Conservation (phyloP, 2,888 invertebrate genomes). For the Phymatocera aterrima region DNA sequence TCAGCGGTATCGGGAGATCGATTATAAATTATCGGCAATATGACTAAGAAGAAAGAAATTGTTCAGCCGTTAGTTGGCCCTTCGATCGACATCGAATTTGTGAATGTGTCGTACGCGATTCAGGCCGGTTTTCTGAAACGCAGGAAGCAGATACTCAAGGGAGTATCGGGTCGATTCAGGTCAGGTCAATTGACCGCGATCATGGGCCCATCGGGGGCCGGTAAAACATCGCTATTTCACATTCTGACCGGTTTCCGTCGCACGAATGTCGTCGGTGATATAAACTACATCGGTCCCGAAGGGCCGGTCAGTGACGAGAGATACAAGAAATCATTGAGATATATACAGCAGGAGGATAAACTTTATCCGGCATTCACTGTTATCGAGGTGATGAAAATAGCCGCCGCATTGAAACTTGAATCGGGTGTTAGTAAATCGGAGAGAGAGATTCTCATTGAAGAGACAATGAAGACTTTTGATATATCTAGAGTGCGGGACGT, state of each 20-base stretch:
- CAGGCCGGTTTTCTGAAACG: not conserved
- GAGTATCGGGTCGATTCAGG: constrained; percentile 82
- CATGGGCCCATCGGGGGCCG: constrained; percentile 92
- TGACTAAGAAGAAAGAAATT: not conserved
- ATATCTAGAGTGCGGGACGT: constrained; percentile 83
- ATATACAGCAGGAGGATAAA: constrained; percentile 92
- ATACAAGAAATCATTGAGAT: constrained; percentile 86
- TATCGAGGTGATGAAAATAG: constrained; percentile 88
- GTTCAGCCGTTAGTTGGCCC: constrained; percentile 75
- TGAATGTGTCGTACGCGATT: constrained; percentile 81
- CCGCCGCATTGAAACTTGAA: constrained; percentile 87
- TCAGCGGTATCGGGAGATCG: too few relatives aligned
- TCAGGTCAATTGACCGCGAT: constrained; percentile 88
- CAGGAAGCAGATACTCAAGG: constrained; percentile 81
- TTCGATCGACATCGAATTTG: constrained; percentile 83
- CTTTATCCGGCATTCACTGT: constrained; percentile 89
- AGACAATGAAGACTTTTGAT: constrained; percentile 85
- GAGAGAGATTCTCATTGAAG: constrained; percentile 82
- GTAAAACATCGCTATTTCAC: constrained; percentile 91
- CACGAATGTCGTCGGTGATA: constrained; percentile 80
- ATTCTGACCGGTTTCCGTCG: constrained; percentile 92
- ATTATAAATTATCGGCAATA: not conserved
- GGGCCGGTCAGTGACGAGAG: constrained; percentile 72
- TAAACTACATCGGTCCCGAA: constrained; percentile 80
- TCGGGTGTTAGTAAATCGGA: constrained; percentile 76